phyloP scores from a whole-genome alignment of 2,888 invertebrate species.

The Drosophila neotestacea region DNA sequence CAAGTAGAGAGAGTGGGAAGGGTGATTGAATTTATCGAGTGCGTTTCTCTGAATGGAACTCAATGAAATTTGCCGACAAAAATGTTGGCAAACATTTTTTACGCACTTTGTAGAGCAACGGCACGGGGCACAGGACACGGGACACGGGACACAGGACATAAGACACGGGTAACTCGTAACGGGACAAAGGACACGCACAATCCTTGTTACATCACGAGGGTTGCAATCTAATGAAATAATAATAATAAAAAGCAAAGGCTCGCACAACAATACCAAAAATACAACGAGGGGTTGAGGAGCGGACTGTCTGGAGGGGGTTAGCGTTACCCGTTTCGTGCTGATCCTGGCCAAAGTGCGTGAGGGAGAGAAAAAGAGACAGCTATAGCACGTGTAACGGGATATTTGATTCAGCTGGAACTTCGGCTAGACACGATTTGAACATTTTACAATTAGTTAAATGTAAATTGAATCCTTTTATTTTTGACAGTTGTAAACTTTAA shows the following conservation, averaged over 20 bases:
- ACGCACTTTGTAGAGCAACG: conserved; percentile 41
- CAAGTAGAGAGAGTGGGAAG: not conserved
- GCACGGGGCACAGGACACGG: conserved; percentile 38
- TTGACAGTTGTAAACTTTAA: too few species aligned
- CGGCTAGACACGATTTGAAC: not conserved
- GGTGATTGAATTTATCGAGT: not conserved
- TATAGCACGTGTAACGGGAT: conserved; percentile 51
- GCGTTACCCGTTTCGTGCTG: conserved; percentile 53
- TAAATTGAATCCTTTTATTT: too few species aligned
- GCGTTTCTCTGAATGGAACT: conserved; percentile 6
- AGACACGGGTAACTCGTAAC: conserved; percentile 4
- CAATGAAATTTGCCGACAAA: conserved; percentile 15
- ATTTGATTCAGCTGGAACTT: conserved; percentile 17
- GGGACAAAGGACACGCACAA: conserved; percentile 46
- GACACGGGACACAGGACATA: conserved; percentile 11
- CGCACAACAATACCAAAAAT: conserved; percentile 40
- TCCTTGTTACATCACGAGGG: conserved; percentile 48
- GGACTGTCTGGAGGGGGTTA: not conserved
- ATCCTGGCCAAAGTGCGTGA: conserved; percentile 49
- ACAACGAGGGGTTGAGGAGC: not conserved
- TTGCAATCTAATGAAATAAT: conserved; percentile 79
- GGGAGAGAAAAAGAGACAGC: conserved; percentile 4
- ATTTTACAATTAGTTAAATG: too few species aligned
- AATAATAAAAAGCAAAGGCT: conserved; percentile 64
- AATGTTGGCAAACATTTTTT: conserved; percentile 54